Conservation (phyloP, 2,888 invertebrate genomes). For the Drosophila percnosoma region DNA sequence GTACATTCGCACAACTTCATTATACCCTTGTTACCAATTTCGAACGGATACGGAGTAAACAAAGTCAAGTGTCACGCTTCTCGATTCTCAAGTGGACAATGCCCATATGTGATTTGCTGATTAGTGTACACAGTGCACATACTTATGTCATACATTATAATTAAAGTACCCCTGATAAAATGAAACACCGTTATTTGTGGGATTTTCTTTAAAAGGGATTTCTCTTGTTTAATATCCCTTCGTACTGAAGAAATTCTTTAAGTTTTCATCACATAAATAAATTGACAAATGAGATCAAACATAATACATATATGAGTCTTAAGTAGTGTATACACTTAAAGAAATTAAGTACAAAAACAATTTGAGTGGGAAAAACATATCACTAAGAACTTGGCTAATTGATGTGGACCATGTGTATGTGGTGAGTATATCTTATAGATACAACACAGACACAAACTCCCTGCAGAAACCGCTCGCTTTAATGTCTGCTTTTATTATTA, state of each 20-base stretch:
- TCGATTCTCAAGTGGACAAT: slow-evolving; percentile 39
- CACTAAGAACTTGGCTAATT: slow-evolving; percentile 30
- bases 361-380: slow-evolving; percentile 7
- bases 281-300: slow-evolving; percentile 71
- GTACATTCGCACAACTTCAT: neutral
- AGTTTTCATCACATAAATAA: slow-evolving; percentile 66
- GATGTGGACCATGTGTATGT: slow-evolving; percentile 9
- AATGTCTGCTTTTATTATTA: neutral
- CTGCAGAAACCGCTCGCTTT: slow-evolving; percentile 15
- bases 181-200: slow-evolving; percentile 18
- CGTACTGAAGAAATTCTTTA: slow-evolving; percentile 29
- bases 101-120: slow-evolving; percentile 35
- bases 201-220: slow-evolving; percentile 39
- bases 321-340: slow-evolving; percentile 32
- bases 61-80: slow-evolving; percentile 29
- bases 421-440: slow-evolving; percentile 36
- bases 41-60: neutral
- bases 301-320: slow-evolving; percentile 21
- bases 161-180: slow-evolving; percentile 11
- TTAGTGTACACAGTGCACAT: slow-evolving; percentile 34
- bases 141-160: slow-evolving; percentile 39
- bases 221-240: slow-evolving; percentile 49
- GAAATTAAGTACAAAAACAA: slow-evolving; percentile 32
- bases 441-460: slow-evolving; percentile 28
- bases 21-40: neutral